These are phyloP conservation scores for Macaria liturata DNA, from an alignment of 2,888 invertebrate genomes.

Conservation along the genomic window DNA sequence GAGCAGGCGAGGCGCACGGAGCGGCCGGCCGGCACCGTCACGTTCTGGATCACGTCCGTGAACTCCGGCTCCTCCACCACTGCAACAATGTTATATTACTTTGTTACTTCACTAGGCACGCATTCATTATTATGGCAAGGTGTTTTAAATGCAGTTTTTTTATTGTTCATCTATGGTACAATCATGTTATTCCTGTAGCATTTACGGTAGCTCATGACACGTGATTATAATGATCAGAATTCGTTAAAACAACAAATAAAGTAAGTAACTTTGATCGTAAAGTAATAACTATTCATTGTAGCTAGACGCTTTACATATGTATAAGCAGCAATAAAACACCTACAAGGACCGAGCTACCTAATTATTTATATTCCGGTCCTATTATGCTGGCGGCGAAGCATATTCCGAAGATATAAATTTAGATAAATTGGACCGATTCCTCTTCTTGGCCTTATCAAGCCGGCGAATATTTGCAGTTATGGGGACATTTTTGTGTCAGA, in stretches of 20 bases:
- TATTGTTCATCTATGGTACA: too few relatives aligned
- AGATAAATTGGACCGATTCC: constrained; percentile 61
- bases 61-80: constrained; percentile 94
- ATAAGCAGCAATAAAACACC: background rate
- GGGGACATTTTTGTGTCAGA: constrained; percentile 77
- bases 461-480: constrained; percentile 67
- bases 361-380: constrained; percentile 26
- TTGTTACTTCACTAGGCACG: background rate
- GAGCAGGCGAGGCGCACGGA: constrained; percentile 95
- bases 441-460: constrained; percentile 57
- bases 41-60: constrained; percentile 94
- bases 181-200: too few relatives aligned
- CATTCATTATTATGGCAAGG: background rate
- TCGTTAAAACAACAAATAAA: background rate
- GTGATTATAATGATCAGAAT: too few relatives aligned
- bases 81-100: constrained; percentile 77
- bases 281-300: too few relatives aligned
- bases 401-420: constrained; percentile 55
- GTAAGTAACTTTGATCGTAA: background rate
- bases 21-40: constrained; percentile 94
- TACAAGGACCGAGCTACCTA: constrained; percentile 18
- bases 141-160: too few relatives aligned
- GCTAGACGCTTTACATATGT: too few relatives aligned
- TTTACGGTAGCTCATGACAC: too few relatives aligned
- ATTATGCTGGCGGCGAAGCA: constrained; percentile 29